Base-by-base conservation (phyloP, 1,140 invertebrate genomes). In the Tetramorium parvispinum region DNA sequence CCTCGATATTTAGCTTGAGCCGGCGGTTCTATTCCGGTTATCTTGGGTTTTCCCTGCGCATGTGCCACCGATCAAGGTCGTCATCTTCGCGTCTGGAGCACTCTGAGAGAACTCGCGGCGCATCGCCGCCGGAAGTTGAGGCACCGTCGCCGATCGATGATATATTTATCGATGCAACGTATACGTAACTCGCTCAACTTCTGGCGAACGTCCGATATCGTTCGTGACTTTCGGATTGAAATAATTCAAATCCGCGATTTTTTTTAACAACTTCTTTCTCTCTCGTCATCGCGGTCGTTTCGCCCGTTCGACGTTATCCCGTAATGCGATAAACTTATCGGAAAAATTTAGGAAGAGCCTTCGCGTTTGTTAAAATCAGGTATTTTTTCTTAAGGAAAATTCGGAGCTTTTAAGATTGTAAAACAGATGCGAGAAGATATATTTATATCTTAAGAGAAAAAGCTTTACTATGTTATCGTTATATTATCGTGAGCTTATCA, bases 1-100 rank as follows among this genome's bases (percentile, higher is more conserved):
- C 5, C 11, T 10, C 24, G 37, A 46, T 27, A 51, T 40, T 51
- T 85, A 27, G 13, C 1, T 1, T 3, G 1, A 49, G 55, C 61
- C 27, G 27, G 18, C 43, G 40, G 32, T 85, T 76, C 40, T 70
- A 43, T 53, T 49, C 40, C 37, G 18, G 79, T 71, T 27, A 40
- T 71, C 51, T 32, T 65, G 79, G 79, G 79, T 37, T 73, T 83
- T 61, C 11, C 68, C 66, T 21, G 27, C 27, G 61, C 76, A 57
- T 66, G 46, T 43, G 37, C 51, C 40, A 21, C 13, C 40, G 18
- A 83, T 59, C 79, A 83, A 83, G 68, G 68, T 24, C 77, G 8
- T 24, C 66, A 21, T 59, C 77, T 70, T 53, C 10, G 49, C 24
- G 13, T 81, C 46, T n/a, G 32, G 27, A 65, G 32, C 16, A 61